Evolutionary conservation across 2,888 invertebrate species (phyloP).

Genomic region (Synanthedon formicaeformis): DNA sequence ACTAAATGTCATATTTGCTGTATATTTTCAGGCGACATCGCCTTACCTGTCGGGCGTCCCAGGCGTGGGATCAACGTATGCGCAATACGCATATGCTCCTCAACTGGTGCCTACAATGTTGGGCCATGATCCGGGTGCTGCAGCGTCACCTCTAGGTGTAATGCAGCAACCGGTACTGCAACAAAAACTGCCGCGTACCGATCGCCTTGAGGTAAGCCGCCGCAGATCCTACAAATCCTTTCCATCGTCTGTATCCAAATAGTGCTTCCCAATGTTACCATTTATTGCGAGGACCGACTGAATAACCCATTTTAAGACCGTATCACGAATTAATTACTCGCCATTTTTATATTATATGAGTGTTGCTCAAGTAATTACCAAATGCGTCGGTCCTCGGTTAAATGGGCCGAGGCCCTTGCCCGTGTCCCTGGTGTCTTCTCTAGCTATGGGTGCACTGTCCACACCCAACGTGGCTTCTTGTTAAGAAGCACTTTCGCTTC

Average conservation of each 20-base stretch:
- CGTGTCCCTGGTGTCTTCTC: conserved; percentile 32
- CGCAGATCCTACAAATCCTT: neutral
- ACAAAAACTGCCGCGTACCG: conserved; percentile 95
- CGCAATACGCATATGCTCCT: conserved; percentile 86
- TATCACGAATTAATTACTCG: too few relatives aligned
- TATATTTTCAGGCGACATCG: conserved; percentile 79
- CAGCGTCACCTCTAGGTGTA: conserved; percentile 86
- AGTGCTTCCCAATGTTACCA: conserved; percentile 49
- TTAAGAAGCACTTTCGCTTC: conserved; percentile 38
- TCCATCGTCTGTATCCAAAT: conserved; percentile 22
- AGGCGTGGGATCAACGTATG: conserved; percentile 89
- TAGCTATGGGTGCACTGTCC: conserved; percentile 35
- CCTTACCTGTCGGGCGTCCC: conserved; percentile 94
- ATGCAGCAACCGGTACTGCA: conserved; percentile 88
- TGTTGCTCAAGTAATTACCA: neutral
- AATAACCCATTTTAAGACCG: neutral
- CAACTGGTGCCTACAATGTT: conserved; percentile 91
- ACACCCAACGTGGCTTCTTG: conserved; percentile 16
- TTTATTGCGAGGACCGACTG: conserved; percentile 42
- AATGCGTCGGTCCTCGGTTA: conserved; percentile 41
- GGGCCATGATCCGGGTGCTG: conserved; percentile 87
- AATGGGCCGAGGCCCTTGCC: conserved; percentile 36
- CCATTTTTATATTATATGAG: too few relatives aligned
- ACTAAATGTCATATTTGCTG: conserved; percentile 10
- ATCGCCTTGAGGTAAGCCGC: conserved; percentile 89